Evolutionary conservation across 2,113 vertebrate species (phyloP).

Genomic region (Poeciliopsis prolifica): DNA sequence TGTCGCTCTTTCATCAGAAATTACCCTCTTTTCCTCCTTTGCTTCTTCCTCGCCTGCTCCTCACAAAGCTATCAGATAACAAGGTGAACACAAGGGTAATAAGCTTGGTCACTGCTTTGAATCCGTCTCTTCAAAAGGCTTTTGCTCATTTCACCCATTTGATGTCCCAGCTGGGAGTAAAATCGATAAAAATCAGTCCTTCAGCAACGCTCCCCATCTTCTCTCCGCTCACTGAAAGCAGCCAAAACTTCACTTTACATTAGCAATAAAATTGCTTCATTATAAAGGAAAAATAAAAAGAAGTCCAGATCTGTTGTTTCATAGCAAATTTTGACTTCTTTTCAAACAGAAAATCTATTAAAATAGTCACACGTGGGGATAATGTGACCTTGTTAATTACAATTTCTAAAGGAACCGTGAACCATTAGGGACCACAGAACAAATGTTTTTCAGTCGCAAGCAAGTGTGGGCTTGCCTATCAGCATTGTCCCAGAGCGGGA

Average conservation of each 20-base stretch:
- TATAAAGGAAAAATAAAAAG: slow-evolving; percentile 13
- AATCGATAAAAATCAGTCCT: slow-evolving; percentile 47
- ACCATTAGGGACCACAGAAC: slow-evolving; percentile 17
- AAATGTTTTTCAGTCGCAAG: slow-evolving; percentile 45
- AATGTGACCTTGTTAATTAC: slow-evolving; percentile 30
- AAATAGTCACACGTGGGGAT: slow-evolving; percentile 33
- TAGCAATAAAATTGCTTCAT: slow-evolving; percentile 24
- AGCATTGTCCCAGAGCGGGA: slow-evolving; percentile 18
- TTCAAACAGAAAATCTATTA: slow-evolving; percentile 29
- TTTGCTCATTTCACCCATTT: slow-evolving; percentile 33
- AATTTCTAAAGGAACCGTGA: slow-evolving; percentile 34
- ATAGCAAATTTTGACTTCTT: neutral
- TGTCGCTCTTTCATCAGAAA: slow-evolving; percentile 42
- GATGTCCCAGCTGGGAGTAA: slow-evolving; percentile 42
- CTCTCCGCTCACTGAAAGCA: slow-evolving; percentile 35
- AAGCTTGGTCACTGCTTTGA: slow-evolving; percentile 57
- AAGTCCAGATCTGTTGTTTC: slow-evolving; percentile 16
- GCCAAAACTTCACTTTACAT: slow-evolving; percentile 47
- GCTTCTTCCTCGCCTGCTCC: slow-evolving; percentile 13
- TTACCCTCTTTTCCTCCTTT: slow-evolving; percentile 18
- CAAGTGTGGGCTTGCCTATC: slow-evolving; percentile 35
- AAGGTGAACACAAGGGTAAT: slow-evolving; percentile 76
- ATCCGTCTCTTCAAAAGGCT: slow-evolving; percentile 47
- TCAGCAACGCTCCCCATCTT: slow-evolving; percentile 6
- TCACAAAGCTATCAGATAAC: slow-evolving; percentile 55